Conservation (phyloP, 2,888 invertebrate genomes). For the Epirrhoe tristata region DNA sequence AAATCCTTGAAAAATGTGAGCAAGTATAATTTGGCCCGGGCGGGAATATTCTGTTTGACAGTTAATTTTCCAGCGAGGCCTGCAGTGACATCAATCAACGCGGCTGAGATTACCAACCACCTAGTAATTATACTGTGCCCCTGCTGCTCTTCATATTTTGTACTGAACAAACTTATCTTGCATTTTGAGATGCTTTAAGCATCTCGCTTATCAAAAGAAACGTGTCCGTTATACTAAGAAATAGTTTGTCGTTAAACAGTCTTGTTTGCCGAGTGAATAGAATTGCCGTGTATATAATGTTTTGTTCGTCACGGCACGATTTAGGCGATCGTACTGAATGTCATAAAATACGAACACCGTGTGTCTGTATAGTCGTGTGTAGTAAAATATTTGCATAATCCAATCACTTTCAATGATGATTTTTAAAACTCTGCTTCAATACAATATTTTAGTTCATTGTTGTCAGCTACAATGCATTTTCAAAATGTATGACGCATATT, state of each 20-base stretch:
- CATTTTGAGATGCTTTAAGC: not conserved
- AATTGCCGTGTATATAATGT: too few relatives aligned
- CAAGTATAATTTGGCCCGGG: slow-evolving; percentile 24
- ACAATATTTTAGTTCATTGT: not conserved
- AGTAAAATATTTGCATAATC: too few relatives aligned
- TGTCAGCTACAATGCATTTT: slow-evolving; percentile 4
- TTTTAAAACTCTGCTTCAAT: not conserved
- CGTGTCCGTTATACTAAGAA: too few relatives aligned
- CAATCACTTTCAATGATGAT: too few relatives aligned
- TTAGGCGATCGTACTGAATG: too few relatives aligned
- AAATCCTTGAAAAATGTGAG: slow-evolving; percentile 29
- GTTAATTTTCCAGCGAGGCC: slow-evolving; percentile 55
- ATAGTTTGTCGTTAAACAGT: too few relatives aligned
- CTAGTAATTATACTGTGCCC: slow-evolving; percentile 26
- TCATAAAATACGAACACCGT: too few relatives aligned
- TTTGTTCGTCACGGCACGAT: too few relatives aligned
- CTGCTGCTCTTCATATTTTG: slow-evolving; percentile 14
- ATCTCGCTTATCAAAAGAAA: too few relatives aligned
- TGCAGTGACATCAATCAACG: slow-evolving; percentile 59
- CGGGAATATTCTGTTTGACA: slow-evolving; percentile 49
- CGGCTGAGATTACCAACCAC: slow-evolving; percentile 50
- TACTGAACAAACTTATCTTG: slow-evolving; percentile 4
- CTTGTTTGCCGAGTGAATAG: too few relatives aligned
- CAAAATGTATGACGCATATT: slow-evolving; percentile 4
- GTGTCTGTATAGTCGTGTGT: too few relatives aligned